Conservation (phyloP, 2,888 invertebrate genomes). For the Conomelus anceps region DNA sequence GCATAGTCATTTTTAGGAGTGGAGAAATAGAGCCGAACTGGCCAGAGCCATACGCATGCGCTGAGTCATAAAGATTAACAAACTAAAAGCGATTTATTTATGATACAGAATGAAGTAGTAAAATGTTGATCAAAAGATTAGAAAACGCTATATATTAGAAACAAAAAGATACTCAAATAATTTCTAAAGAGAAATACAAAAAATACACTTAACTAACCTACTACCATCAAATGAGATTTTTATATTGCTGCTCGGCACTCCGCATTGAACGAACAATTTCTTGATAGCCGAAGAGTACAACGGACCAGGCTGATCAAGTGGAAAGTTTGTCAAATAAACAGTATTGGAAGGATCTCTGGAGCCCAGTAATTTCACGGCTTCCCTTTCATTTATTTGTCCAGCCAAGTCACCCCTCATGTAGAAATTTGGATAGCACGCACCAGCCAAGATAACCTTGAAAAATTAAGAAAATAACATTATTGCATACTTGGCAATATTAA, state of each 20-base stretch:
- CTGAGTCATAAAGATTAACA: too few species aligned
- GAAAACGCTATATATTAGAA: too few species aligned
- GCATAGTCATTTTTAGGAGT: too few species aligned
- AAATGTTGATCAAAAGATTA: too few species aligned
- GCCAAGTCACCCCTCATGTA: constrained; percentile 54
- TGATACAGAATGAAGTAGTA: too few species aligned
- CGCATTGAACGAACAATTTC: constrained; percentile 48
- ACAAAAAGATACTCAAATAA: too few species aligned
- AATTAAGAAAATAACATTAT: constrained; percentile 7
- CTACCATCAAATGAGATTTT: constrained; percentile 49
- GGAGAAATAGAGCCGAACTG: too few species aligned
- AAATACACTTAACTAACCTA: constrained; percentile 41
- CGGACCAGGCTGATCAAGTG: constrained; percentile 56
- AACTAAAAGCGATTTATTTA: too few species aligned
- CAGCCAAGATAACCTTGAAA: constrained; percentile 63
- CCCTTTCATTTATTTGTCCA: constrained; percentile 55
- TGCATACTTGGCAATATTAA: neutral
- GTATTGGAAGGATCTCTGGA: constrained; percentile 72
- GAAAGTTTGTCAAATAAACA: constrained; percentile 53
- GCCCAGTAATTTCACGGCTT: constrained; percentile 57
- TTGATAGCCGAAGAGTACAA: constrained; percentile 62
- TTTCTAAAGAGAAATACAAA: neutral
- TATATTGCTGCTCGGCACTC: constrained; percentile 46
- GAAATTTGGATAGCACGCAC: constrained; percentile 91
- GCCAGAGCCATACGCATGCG: too few species aligned